Percentiles rank a stretch among this genome's conserved stretches.
phyloP scores from a whole-genome alignment of 1,140 invertebrate species.

The Drosophila burlai region DNA sequence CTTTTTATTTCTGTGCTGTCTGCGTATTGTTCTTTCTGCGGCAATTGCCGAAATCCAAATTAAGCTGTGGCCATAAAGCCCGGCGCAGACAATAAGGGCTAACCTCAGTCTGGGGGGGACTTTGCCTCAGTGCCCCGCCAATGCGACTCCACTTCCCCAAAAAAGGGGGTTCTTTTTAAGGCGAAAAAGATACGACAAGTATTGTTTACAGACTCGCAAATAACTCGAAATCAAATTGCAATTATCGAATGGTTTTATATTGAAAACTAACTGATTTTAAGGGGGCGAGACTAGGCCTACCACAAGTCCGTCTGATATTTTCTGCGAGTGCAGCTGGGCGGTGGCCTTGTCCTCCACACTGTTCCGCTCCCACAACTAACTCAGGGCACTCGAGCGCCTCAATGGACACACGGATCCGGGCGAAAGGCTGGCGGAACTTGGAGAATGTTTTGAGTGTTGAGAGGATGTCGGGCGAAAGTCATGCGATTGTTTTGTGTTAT shows the following conservation, averaged over 20 bases:
- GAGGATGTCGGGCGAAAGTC: slow-evolving; percentile 71
- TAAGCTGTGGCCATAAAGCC: slow-evolving; percentile 61
- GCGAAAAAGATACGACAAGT: not conserved
- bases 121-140: not conserved
- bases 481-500: slow-evolving; percentile 77
- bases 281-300: not conserved
- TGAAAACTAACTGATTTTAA: not conserved
- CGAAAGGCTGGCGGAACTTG: slow-evolving; percentile 32
- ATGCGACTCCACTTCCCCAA: not conserved
- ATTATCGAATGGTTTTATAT: too few relatives aligned
- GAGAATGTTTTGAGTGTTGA: slow-evolving; percentile 66
- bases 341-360: slow-evolving; percentile 1
- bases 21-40: slow-evolving; percentile 21
- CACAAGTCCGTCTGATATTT: slow-evolving; percentile 3
- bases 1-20: slow-evolving; percentile 1
- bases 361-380: slow-evolving; percentile 28
- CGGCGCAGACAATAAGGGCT: slow-evolving; percentile 38
- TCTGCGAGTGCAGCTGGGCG: slow-evolving; percentile 10
- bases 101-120: slow-evolving; percentile 9
- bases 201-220: not conserved
- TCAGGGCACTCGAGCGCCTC: slow-evolving; percentile 35
- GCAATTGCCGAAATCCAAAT: slow-evolving; percentile 57
- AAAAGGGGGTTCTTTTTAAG: not conserved
- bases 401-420: slow-evolving; percentile 41
- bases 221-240: not conserved